These are phyloP conservation scores for Apus apus DNA, from an alignment of 2,113 vertebrate genomes.

Conservation along the genomic window DNA sequence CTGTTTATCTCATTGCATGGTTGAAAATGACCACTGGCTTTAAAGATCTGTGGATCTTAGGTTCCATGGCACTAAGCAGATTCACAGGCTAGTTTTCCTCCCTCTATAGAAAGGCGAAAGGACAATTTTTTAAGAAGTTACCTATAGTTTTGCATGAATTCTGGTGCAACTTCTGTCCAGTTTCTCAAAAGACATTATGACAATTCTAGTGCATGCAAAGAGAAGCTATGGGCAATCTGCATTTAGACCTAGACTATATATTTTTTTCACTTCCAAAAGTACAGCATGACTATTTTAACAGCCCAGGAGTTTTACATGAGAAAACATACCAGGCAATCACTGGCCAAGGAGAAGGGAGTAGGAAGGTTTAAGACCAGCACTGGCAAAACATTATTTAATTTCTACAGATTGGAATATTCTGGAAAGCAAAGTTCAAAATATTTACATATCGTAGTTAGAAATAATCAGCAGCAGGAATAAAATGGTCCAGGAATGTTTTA, in stretches of 20 bases:
- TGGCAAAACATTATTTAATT: not conserved
- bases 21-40: not conserved
- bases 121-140: not conserved
- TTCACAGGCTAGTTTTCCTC: not conserved
- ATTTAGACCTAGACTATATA: not conserved
- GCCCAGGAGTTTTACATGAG: not conserved
- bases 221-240: not conserved
- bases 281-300: not conserved
- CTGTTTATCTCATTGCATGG: not conserved
- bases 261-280: not conserved
- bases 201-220: not conserved
- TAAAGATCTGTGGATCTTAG: not conserved
- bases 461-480: not conserved
- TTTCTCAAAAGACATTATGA: not conserved
- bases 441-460: constrained; percentile 15
- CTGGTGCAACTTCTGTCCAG: not conserved
- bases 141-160: not conserved
- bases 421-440: constrained; percentile 37
- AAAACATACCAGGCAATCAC: not conserved
- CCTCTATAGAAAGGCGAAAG: not conserved
- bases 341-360: not conserved
- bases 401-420: not conserved
- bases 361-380: not conserved
- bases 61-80: not conserved
- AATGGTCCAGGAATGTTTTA: not conserved